Base-by-base conservation (phyloP, 2,797 vertebrate species). In the Arnoldichthys spilopterus region DNA sequence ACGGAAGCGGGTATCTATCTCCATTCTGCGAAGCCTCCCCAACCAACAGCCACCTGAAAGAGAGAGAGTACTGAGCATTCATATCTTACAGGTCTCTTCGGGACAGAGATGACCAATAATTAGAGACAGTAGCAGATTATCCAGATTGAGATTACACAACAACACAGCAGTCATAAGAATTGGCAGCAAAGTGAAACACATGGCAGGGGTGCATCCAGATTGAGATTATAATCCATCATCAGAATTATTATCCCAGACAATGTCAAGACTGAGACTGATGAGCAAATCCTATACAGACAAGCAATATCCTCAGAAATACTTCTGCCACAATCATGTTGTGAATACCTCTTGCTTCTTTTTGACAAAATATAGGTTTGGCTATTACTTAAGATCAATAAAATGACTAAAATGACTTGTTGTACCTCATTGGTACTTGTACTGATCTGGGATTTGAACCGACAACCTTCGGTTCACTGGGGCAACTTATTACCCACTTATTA, bases 1-100 rank as follows among this genome's bases (percentile, higher is more conserved):
- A 67, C 96, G 97, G 70, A 99, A 99, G 87, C 94, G 91, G 90
- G 95, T 93, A 90, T 91, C 94, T 93, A 97, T 96, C 89, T 94
- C 96, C 97, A 99, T 97, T 91, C 94, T 97, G 91, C 90, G 89
- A 83, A 89, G 84, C 67, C 77, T 84, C 83, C 88, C 85, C 82
- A 63, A 64, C 88, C 82, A 79, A 85, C 51, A 87, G 83, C 84
- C 83, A 87, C 93, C 96, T 97, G 89, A 88, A 71, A 85, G 86
- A 74, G 24, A 58, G 28, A 68, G n/a, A 24, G 15, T 2, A 62
- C 22, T 43, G 30, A 63, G 26, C 40, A 62, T 34, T 59, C 76
- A 72, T 51, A 18, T 20, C 15, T 12, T 40, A 61, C 6, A 32
- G 47, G 30, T 28, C 37, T 32, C 40, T 73, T 73, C 85, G 67